Percentiles rank a stretch among this genome's conserved stretches.
phyloP scores from a whole-genome alignment of 2,113 vertebrate genomes.

The Azemiops feae region DNA sequence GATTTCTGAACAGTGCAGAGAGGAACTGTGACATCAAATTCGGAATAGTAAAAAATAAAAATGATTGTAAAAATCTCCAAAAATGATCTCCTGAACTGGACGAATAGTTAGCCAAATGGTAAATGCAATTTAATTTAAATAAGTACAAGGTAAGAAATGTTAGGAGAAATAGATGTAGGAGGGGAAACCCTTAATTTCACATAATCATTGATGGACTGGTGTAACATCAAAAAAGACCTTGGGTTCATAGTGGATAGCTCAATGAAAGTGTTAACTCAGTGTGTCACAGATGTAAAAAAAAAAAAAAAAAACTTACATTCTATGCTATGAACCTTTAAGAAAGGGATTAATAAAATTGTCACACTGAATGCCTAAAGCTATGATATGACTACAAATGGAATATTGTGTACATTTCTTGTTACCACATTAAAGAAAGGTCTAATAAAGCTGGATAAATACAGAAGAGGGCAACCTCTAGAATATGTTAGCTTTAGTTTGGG shows the following conservation, averaged over 20 bases:
- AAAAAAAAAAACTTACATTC: not conserved
- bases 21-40: not conserved
- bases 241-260: not conserved
- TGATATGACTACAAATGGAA: not conserved
- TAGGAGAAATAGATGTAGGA: not conserved
- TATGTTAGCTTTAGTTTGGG: not conserved
- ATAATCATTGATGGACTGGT: not conserved
- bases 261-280: not conserved
- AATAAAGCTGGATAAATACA: not conserved
- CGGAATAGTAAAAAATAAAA: not conserved
- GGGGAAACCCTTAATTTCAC: not conserved
- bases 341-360: not conserved
- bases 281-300: not conserved
- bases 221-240: not conserved
- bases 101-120: not conserved
- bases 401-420: not conserved
- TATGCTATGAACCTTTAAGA: not conserved
- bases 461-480: not conserved
- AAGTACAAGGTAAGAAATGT: not conserved
- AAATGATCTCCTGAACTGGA: not conserved
- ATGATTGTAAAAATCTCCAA: not conserved
- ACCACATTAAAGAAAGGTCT: not conserved
- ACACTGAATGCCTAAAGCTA: not conserved
- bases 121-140: not conserved
- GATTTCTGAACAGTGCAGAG: not conserved